Evolutionary conservation across 2,797 vertebrate genomes (phyloP).

Genomic region (Iguana delicatissima): DNA sequence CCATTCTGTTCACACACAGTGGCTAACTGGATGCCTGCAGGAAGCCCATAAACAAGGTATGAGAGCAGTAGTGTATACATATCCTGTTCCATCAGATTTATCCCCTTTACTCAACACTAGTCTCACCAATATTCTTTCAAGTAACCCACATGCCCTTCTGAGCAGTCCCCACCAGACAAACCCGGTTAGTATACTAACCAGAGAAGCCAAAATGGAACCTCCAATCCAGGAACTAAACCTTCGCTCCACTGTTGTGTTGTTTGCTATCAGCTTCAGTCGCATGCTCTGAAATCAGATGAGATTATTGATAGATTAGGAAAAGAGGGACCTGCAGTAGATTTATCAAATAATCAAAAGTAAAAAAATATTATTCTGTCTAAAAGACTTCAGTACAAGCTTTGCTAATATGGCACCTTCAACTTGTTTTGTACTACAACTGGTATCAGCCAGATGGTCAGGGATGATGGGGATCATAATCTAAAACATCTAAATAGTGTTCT

Average conservation of each 20-base stretch:
- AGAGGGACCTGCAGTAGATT: slow-evolving; percentile 8
- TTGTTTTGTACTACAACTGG: too few species aligned
- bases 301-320: background rate
- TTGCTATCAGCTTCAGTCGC: slow-evolving; percentile 97
- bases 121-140: background rate
- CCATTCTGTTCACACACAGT: too few species aligned
- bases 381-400: too few species aligned
- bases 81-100: background rate
- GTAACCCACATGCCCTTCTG: background rate
- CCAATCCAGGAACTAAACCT: slow-evolving; percentile 98
- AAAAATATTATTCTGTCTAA: background rate
- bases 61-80: background rate
- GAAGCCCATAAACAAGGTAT: too few species aligned
- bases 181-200: slow-evolving; percentile 83
- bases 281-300: slow-evolving; percentile 87
- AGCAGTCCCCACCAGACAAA: background rate
- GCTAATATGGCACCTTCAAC: too few species aligned
- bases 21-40: too few species aligned
- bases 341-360: background rate
- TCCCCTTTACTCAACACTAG: background rate
- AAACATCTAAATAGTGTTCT: background rate
- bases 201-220: slow-evolving; percentile 95
- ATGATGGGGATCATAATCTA: background rate
- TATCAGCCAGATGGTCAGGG: too few species aligned
- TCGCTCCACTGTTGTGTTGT: slow-evolving; percentile 97